Evolutionary conservation across 2,888 invertebrate species (phyloP).

Genomic region (Spisula subtruncata): DNA sequence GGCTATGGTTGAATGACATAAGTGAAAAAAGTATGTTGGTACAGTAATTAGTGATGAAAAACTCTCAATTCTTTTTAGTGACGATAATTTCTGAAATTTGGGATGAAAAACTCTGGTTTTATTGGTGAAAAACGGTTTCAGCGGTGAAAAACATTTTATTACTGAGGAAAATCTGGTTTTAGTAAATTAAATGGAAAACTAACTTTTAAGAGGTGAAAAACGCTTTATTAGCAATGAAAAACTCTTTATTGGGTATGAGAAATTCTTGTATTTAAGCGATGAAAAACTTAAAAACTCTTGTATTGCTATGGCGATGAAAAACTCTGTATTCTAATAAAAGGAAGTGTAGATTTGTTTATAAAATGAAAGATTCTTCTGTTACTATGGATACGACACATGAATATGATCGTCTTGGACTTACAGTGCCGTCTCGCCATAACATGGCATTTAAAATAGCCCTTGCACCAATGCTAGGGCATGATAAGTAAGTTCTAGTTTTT

Average conservation of each 20-base stretch:
- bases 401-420: constrained; percentile 52
- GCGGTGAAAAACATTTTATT: no score
- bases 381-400: constrained; percentile 52
- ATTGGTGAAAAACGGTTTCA: no score
- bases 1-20: neutral
- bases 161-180: no score
- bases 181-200: no score
- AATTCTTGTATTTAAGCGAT: no score
- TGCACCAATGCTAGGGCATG: neutral
- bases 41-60: neutral
- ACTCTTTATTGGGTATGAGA: no score
- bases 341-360: neutral
- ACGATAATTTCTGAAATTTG: no score
- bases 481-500: constrained; percentile 28
- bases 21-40: neutral
- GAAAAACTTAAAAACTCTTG: no score
- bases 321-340: neutral
- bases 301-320: no score
- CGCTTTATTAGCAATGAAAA: no score
- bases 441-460: constrained; percentile 67
- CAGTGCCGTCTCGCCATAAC: constrained; percentile 58
- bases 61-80: no score
- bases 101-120: neutral
- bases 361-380: constrained; percentile 47
- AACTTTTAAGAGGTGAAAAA: no score